A percentile compares a stretch with the other conserved stretches of the same genome.
phyloP scores from a whole-genome alignment of 1,140 invertebrate species.

The Drosophila lacertosa region DNA sequence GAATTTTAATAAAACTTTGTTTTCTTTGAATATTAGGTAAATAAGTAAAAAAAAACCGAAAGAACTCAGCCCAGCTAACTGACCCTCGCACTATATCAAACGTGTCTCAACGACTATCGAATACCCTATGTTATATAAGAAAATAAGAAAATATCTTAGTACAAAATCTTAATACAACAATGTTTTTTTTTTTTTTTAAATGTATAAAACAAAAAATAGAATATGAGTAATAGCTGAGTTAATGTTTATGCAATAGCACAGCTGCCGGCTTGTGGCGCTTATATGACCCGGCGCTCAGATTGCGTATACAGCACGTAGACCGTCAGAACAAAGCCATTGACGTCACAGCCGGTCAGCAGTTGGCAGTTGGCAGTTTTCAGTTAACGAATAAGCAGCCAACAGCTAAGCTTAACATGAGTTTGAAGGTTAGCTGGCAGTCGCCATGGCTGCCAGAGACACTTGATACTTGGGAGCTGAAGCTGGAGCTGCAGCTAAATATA shows the following conservation, averaged over 20 bases:
- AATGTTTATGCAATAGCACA: background rate
- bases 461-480: background rate
- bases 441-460: constrained; percentile 31
- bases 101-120: background rate
- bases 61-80: background rate
- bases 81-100: background rate
- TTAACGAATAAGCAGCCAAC: background rate
- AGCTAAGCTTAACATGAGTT: constrained; percentile 10
- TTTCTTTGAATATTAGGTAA: no score
- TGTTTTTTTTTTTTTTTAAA: no score
- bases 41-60: no score
- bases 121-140: no score
- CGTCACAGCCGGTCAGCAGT: constrained; percentile 20
- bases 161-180: no score
- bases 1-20: no score
- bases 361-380: background rate
- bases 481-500: background rate
- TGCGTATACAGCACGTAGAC: constrained; percentile 37
- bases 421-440: constrained; percentile 25
- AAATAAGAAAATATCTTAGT: no score
- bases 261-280: constrained; percentile 1
- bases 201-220: no score
- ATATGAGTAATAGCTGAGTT: no score
- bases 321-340: constrained; percentile 39
- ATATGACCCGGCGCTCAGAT: constrained; percentile 30